A percentile compares a stretch with the other conserved stretches of the same genome.
phyloP scores from a whole-genome alignment of 1,140 invertebrate genomes.

The Delia radicum region DNA sequence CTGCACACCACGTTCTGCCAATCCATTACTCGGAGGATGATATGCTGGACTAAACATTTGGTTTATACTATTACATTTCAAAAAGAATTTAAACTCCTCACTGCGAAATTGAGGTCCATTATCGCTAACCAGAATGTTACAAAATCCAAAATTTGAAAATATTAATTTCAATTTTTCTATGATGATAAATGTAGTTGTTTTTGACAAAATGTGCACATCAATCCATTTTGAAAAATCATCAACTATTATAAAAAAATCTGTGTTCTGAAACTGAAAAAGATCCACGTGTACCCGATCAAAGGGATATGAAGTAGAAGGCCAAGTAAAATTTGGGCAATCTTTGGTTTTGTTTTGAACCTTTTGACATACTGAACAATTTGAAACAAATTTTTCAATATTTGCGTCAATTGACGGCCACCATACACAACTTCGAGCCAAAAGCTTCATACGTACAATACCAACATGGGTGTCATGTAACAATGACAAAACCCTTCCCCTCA shows the following conservation, averaged over 20 bases:
- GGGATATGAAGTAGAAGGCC: not conserved
- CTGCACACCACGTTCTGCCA: slow-evolving; percentile 13
- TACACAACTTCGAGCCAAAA: not conserved
- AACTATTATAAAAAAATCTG: slow-evolving; percentile 5
- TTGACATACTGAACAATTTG: not conserved
- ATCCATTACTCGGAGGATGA: slow-evolving; percentile 13
- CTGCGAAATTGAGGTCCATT: slow-evolving; percentile 12
- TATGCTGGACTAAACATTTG: not conserved
- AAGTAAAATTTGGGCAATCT: not conserved
- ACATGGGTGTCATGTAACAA: not conserved
- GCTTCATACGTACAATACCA: not conserved
- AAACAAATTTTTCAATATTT: not conserved
- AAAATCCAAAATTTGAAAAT: slow-evolving; percentile 13
- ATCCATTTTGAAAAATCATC: slow-evolving; percentile 12
- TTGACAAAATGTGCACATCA: not conserved
- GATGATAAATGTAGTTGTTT: not conserved
- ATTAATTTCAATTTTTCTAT: not conserved
- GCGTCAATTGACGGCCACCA: not conserved
- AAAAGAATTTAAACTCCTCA: slow-evolving; percentile 3
- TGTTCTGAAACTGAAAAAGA: slow-evolving; percentile 14
- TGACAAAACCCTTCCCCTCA: not conserved
- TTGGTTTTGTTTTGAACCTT: not conserved
- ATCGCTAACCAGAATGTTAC: not conserved
- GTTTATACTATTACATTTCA: not conserved
- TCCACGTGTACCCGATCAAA: slow-evolving; percentile 6